Evolutionary conservation across 1,140 invertebrate genomes (phyloP), one percentile per base, ranked within the genome.

Genomic region (Brachionus plicatilis): DNA sequence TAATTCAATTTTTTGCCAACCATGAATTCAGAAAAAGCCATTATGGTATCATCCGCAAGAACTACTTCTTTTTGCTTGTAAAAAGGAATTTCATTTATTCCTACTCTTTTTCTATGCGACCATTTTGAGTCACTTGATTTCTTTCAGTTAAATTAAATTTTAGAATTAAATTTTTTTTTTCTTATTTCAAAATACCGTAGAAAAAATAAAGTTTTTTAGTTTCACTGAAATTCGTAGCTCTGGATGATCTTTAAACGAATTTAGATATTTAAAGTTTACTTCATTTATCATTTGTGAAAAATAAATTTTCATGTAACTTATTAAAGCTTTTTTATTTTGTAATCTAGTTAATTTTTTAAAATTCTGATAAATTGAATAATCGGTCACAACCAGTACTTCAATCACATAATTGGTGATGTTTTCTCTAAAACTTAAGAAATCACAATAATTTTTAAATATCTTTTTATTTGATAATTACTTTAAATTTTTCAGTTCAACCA

Each of bases 251-350:
- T 47, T 29, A 50, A 76, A 76, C 17, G 72, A 76, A 27, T 76
- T 76, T 29, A 29, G 24, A 76, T 76, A 76, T 12, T 50, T 76
- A 27, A 33, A 76, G 45, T 76, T 76, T 27, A 50, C 72, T 27
- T 47, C 72, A 50, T 76, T 76, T 47, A 50, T 27, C 12, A 76
- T 14, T 20, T 76, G 72, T 8, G 72, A 20, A 27, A 27, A 76
- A 47, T 76, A 76, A 47, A 76, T 76, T 76, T 29, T 76, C 72
- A 76, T 76, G 29, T 76, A 76, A 76, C 7, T 76, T 47, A 50
- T 7, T 2, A 76, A 50, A 8, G 47, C 17, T 53, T 76, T 76
- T 76, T 76, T 20, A 50, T 76, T 27, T 8, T 76, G 12, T 9
- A 76, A 14, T 24, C 11, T 14, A 2, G 72, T 76, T 3, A 76